Conservation (phyloP, 2,888 invertebrate genomes). For the Drosophila birchii region DNA sequence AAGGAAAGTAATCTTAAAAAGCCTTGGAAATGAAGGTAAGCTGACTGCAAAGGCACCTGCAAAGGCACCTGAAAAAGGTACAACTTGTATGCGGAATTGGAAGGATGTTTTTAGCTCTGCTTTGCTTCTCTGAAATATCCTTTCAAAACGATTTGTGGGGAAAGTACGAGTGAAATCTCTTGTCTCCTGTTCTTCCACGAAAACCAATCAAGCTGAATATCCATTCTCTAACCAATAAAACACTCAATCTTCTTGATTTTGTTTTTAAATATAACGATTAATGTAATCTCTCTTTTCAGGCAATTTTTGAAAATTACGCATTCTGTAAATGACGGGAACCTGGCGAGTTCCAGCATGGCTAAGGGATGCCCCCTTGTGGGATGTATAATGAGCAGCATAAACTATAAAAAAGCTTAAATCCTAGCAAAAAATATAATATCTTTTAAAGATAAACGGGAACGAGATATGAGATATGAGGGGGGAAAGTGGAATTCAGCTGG, state of each 20-base stretch:
- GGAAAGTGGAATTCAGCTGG: constrained; percentile 4
- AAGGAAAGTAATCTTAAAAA: neutral
- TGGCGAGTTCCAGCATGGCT: constrained; percentile 8
- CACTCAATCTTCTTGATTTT: neutral
- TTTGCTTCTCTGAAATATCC: neutral
- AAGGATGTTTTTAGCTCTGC: neutral
- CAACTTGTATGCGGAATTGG: too few relatives aligned
- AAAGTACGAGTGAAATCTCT: neutral
- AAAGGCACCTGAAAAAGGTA: too few relatives aligned
- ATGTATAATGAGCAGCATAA: constrained; percentile 38
- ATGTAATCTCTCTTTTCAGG: constrained; percentile 73
- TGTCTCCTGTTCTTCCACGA: neutral
- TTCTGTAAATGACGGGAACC: constrained; percentile 16
- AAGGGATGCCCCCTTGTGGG: constrained; percentile 20
- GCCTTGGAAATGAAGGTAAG: neutral
- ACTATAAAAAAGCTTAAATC: constrained; percentile 18
- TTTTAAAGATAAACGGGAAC: constrained; percentile 31
- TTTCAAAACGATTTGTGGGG: neutral
- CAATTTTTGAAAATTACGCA: constrained; percentile 37
- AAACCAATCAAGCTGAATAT: neutral
- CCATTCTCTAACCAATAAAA: neutral
- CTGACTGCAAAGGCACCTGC: neutral
- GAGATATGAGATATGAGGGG: constrained; percentile 10
- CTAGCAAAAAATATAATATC: constrained; percentile 38
- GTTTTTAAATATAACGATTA: constrained; percentile 69